Evolutionary conservation across 1,140 invertebrate species (phyloP), one percentile per base, ranked within the genome.

Genomic region (Prorops nasuta): DNA sequence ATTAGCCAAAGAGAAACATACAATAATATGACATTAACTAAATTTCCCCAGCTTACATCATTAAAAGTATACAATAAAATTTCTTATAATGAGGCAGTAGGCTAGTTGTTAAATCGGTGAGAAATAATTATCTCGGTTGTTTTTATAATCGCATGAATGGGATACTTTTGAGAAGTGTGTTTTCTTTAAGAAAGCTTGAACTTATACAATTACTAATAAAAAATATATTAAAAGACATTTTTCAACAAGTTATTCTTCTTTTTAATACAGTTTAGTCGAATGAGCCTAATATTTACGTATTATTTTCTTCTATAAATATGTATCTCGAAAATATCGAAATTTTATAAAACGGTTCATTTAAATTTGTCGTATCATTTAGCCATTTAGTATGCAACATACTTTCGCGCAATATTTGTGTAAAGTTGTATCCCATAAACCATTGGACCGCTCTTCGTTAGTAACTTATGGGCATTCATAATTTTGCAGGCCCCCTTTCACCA

Each of bases 381-480:
- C 51, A 49, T 56, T 49, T 43, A 38, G 55, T 64, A 40, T 47
- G 54, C 40, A 17, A 21, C 12, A 40, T 44, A 39, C 38, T 32
- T 55, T 50, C 58, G 53, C 56, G 59, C 58, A 45, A 41, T 45
- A 60, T 51, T 65, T 72, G 67, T 57, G 54, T 41, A 72, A 74
- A 74, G 72, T 72, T 74, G 71, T 72, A 69, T 71, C 70, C 71
- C 68, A 51, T 72, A 58, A 74, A 74, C 69, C 70, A 70, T 72
- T 72, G 70, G 69, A 74, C 71, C 71, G 54, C 71, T 41, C 63
- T 61, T 62, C 36, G 37, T 49, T 49, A 64, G 49, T 61, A 56
- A 60, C 4, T 49, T 60, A 58, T 50, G 58, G 48, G 35, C 49
- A 37, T 7, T 19, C 41, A 40, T 34, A 7, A 41, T 43, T 57